Percentiles rank a stretch among this genome's conserved stretches.
Conservation (phyloP, 2,888 invertebrate species). For the Electrophaes corylata region DNA sequence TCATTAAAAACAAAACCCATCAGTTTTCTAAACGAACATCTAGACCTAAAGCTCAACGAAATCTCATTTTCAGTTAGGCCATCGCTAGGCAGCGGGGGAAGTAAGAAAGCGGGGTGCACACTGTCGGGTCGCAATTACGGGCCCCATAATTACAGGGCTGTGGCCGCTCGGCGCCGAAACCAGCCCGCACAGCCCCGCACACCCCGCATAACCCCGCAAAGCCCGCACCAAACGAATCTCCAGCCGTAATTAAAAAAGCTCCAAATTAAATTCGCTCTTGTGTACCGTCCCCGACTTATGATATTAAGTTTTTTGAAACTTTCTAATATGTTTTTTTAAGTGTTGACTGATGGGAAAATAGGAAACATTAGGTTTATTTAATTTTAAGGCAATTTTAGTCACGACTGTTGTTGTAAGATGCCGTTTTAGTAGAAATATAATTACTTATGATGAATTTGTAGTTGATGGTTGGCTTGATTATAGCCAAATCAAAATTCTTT, state of each 20-base stretch:
- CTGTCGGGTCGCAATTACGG: slow-evolving; percentile 79
- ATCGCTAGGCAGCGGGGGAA: slow-evolving; percentile 61
- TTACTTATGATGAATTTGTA: slow-evolving; percentile 18
- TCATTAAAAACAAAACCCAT: background rate
- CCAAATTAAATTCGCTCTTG: slow-evolving; percentile 84
- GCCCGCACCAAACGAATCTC: slow-evolving; percentile 69
- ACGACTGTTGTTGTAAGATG: slow-evolving; percentile 24
- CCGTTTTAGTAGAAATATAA: slow-evolving; percentile 15
- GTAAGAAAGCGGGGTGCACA: slow-evolving; percentile 58
- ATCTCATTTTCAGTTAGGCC: slow-evolving; percentile 41
- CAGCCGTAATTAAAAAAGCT: slow-evolving; percentile 83
- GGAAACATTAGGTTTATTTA: slow-evolving; percentile 43
- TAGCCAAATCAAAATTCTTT: background rate
- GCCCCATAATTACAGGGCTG: slow-evolving; percentile 82
- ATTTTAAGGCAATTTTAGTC: slow-evolving; percentile 40
- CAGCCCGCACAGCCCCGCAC: slow-evolving; percentile 47
- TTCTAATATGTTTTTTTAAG: slow-evolving; percentile 76
- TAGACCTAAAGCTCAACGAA: slow-evolving; percentile 17
- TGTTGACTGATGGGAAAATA: slow-evolving; percentile 60
- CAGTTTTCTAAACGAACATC: background rate
- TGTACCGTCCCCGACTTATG: slow-evolving; percentile 76
- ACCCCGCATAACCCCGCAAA: slow-evolving; percentile 45
- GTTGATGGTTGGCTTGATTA: slow-evolving; percentile 16
- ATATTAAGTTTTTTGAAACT: slow-evolving; percentile 81
- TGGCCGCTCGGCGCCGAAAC: slow-evolving; percentile 79